phyloP scores from a whole-genome alignment of 2,888 invertebrate genomes.

The Heliconius ethilla region DNA sequence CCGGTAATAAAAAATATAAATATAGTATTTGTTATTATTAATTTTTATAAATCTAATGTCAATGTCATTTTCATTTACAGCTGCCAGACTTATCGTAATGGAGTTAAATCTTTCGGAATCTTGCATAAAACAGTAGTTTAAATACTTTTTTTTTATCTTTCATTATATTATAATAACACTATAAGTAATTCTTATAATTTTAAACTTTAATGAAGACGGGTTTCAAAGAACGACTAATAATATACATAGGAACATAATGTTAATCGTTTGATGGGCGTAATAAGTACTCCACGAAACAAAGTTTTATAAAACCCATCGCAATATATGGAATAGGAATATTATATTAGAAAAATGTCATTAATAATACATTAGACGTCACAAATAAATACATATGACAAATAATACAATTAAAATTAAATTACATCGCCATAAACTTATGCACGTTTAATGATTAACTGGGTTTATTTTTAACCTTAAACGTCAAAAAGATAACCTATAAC shows the following conservation, averaged over 20 bases:
- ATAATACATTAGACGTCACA: conserved; percentile 8
- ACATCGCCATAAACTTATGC: conserved; percentile 28
- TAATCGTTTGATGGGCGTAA: conserved; percentile 1
- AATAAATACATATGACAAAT: conserved; percentile 6
- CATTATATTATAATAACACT: background rate
- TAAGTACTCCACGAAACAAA: background rate
- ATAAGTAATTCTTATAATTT: background rate
- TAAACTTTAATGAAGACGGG: background rate
- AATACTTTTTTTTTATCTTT: background rate
- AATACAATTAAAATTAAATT: conserved; percentile 29
- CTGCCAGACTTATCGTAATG: background rate
- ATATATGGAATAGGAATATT: background rate
- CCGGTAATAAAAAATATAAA: too few relatives aligned
- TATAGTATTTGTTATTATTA: too few relatives aligned
- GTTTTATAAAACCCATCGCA: background rate
- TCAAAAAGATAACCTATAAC: conserved; percentile 50
- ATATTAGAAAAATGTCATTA: background rate
- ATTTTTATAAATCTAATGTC: background rate
- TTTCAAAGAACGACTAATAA: background rate
- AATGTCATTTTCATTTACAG: conserved; percentile 13
- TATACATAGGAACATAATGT: background rate
- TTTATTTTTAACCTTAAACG: conserved; percentile 44
- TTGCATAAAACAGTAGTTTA: background rate
- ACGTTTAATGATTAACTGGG: conserved; percentile 36
- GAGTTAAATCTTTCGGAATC: background rate